phyloP scores from a whole-genome alignment of 2,113 vertebrate genomes.

The Charadrius vociferus region DNA sequence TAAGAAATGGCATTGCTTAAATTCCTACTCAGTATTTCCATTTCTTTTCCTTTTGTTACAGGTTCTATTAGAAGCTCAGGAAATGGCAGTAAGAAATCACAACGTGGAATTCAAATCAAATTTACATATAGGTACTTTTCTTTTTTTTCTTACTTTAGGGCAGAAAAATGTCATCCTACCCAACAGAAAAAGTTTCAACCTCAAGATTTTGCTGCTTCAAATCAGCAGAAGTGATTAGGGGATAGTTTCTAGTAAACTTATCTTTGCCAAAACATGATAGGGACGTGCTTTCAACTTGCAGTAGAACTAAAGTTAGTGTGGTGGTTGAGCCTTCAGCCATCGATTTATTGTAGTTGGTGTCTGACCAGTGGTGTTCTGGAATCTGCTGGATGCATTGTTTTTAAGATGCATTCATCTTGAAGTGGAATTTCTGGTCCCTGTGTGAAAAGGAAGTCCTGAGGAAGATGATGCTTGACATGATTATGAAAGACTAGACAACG shows the following conservation, averaged over 20 bases:
- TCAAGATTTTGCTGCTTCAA: background rate
- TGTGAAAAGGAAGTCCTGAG: background rate
- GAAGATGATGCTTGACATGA: background rate
- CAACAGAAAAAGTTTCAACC: background rate
- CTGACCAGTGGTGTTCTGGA: background rate
- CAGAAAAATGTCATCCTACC: background rate
- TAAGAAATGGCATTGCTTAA: slow-evolving; percentile 30
- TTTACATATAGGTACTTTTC: slow-evolving; percentile 86
- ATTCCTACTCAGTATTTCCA: background rate
- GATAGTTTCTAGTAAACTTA: background rate
- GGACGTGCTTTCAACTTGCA: background rate
- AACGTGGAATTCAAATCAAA: slow-evolving; percentile 97
- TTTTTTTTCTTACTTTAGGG: background rate
- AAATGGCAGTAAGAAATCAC: slow-evolving; percentile 91
- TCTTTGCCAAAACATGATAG: background rate
- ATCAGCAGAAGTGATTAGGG: background rate
- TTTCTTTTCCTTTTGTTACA: slow-evolving; percentile 69
- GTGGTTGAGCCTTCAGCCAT: background rate
- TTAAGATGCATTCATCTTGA: background rate
- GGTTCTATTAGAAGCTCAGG: slow-evolving; percentile 96
- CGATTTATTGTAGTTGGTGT: background rate
- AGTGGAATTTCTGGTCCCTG: background rate
- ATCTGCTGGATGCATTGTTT: background rate
- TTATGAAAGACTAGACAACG: background rate
- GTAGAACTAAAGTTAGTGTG: background rate